These are phyloP conservation scores for Muscidifurax raptorellus DNA, from an alignment of 1,140 invertebrate genomes.

Conservation along the genomic window DNA sequence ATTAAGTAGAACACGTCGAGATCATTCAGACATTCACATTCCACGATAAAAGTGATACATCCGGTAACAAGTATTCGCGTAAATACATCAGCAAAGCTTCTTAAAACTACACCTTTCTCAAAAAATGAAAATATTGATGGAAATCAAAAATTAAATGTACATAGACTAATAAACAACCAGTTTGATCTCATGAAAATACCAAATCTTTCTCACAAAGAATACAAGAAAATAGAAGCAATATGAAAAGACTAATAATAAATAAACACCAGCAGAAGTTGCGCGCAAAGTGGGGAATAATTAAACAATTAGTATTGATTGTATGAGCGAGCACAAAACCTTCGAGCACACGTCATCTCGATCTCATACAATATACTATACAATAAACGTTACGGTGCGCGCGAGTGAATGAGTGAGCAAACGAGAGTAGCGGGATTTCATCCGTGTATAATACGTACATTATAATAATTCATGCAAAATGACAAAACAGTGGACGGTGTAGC, in stretches of 20 bases:
- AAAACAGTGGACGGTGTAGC: not conserved
- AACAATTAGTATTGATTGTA: not conserved
- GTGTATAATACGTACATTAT: too few species aligned
- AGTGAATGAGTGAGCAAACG: not conserved
- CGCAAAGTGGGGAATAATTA: not conserved
- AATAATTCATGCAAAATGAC: not conserved
- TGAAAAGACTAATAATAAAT: conserved; percentile 26
- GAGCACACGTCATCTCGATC: not conserved
- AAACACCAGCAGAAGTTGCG: conserved; percentile 33
- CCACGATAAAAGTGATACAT: too few species aligned
- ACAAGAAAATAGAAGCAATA: not conserved
- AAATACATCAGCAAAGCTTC: too few species aligned
- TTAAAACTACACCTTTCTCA: too few species aligned
- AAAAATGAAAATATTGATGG: too few species aligned
- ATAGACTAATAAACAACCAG: not conserved
- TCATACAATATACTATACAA: not conserved
- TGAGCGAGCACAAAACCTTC: conserved; percentile 35
- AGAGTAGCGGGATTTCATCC: not conserved
- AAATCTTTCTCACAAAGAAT: conserved; percentile 6
- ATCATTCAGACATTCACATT: too few species aligned
- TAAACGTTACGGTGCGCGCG: not conserved
- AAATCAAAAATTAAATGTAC: not conserved
- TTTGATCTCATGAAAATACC: not conserved
- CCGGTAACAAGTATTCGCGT: too few species aligned
- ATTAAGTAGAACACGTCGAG: too few species aligned